These are phyloP conservation scores for Phengaris alcon DNA, from an alignment of 2,888 invertebrate species.

Conservation along the genomic window DNA sequence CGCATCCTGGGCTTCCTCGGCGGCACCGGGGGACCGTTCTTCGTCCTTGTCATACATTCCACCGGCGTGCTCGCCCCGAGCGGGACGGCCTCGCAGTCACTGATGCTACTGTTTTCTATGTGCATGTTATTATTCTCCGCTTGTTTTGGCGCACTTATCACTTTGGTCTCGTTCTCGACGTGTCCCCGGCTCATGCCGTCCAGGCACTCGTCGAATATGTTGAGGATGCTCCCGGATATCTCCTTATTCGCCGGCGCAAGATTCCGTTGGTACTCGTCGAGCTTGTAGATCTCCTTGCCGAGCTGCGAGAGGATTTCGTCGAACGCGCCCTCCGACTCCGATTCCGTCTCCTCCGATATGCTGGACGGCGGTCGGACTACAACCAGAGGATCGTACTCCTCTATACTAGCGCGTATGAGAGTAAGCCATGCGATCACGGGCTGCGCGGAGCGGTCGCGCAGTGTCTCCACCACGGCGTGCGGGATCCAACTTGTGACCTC, in stretches of 20 bases:
- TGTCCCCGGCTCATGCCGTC: constrained; percentile 53
- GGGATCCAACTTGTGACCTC: constrained; percentile 76
- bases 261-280: constrained; percentile 68
- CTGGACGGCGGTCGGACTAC: constrained; percentile 52
- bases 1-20: constrained; percentile 56
- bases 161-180: constrained; percentile 38
- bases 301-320: constrained; percentile 72
- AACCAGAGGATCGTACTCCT: constrained; percentile 70
- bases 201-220: constrained; percentile 73
- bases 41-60: constrained; percentile 41
- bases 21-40: constrained; percentile 50
- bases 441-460: constrained; percentile 60
- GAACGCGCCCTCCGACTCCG: constrained; percentile 62
- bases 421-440: constrained; percentile 70
- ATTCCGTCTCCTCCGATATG: constrained; percentile 45
- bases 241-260: constrained; percentile 56
- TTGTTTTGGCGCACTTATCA: constrained; percentile 38
- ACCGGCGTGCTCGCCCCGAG: constrained; percentile 62
- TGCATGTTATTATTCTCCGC: constrained; percentile 34
- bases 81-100: constrained; percentile 62
- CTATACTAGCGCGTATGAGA: constrained; percentile 58
- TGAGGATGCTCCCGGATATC: constrained; percentile 67
- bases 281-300: constrained; percentile 71
- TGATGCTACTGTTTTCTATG: constrained; percentile 51
- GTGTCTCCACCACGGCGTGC: constrained; percentile 70